Base-by-base conservation (phyloP, 2,888 invertebrate species). In the Diarsia rubi region DNA sequence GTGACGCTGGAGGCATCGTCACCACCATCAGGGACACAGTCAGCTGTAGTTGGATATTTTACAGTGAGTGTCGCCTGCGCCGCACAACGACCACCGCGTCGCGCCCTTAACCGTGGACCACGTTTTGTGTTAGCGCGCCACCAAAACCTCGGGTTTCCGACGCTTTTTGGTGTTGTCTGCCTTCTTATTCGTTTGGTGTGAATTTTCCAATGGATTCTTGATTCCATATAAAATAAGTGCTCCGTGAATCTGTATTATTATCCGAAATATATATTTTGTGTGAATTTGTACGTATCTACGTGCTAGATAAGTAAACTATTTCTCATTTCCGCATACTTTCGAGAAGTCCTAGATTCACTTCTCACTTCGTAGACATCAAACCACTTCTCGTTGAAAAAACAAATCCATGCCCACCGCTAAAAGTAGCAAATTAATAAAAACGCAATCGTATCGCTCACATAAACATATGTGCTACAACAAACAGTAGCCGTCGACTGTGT, bases 41-140 rank as follows among this genome's bases (percentile, higher is more conserved):
- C 94, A 97, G 97, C 96, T 97, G 97, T 94, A 98, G 97, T 97
- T 98, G 98, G 98, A 97, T 98, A 95, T 97, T 98, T 93, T 98
- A 97, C 96, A 97, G 98, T 97, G 97, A 97, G 96, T 96, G 95
- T 95, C 93, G 88, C 79, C 82, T 83, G 81, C 85, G 83, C 81
- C 82, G 83, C 75, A 77, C 66, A 52, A 77, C 79, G 69, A 66
- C 86, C 70, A 75, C 65, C 60, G 75, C 78, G 73, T 81, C 71
- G 82, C 87, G 86, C 89, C 88, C 91, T 88, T 84, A 88, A 82
- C 82, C 78, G 86, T 89, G 86, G 88, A 83, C 83, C 87, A 83
- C 88, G 83, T 82, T 87, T 85, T 86, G 86, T 90, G 90, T 88
- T 91, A 88, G 81, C 86, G 82, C 85, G 62, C 75, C 81, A 76